Base-by-base conservation (phyloP, 2,113 vertebrate species). In the Sinocyclocheilus anshuiensis region DNA sequence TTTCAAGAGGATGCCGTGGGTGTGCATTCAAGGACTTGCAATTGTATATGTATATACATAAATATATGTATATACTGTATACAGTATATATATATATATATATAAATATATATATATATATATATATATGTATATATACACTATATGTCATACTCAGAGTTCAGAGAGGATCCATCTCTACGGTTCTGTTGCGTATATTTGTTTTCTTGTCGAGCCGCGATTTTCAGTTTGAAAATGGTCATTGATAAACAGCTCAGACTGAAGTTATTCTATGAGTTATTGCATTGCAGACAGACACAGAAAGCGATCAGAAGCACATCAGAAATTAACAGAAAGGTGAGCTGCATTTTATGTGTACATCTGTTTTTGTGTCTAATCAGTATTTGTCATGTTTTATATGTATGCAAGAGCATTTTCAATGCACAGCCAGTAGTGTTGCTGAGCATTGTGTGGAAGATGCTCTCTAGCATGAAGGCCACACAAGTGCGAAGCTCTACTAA, bases 381-480 rank as follows among this genome's bases (percentile, higher is more conserved):
- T 8, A 42, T 12, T 48, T 76, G 33, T 48, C 45, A 10, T 77
- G 24, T 53, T 77, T 48, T 48, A 8, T 53, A 24, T 48, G 75
- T 53, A 16, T 53, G 24, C 1, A 26, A 11, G 76, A 29, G 50
- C 1, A 16, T 55, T 77, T 33, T 26, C 24, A 59, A 22, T 80
- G 77, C 36, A n/a, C 77, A 63, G 11, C 9, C 29, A 39, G 29
- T 6, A 33, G 53, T 39, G 6, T 59, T 39, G 33, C 18, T 42
- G 33, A 80, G 77, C 26, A 15, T 8, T 42, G 57, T 39, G 77
- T 63, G 24, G 16, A 57, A 74, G 48, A 69, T 33, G 81, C 24
- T 83, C 24, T 74, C 48, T 48, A 50, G 45, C 36, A 63, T 39
- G 20, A 86, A 86, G 67, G 67, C 75, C 85, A 76, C 22, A n/a